These are phyloP conservation scores for Halictus ligatus DNA, from an alignment of 2,888 invertebrate genomes.

Conservation along the genomic window DNA sequence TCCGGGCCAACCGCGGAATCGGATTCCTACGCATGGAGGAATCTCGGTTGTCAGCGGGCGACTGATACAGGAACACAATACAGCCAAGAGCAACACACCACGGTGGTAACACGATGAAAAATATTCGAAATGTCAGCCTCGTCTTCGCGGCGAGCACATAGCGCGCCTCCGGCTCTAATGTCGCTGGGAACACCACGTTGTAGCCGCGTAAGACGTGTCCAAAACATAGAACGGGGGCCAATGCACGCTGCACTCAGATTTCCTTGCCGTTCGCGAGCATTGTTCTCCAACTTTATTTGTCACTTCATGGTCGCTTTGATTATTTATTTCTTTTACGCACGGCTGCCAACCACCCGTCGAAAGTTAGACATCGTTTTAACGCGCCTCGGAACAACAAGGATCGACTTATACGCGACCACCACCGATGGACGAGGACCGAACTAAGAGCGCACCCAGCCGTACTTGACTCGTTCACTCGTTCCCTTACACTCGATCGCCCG, in stretches of 20 bases:
- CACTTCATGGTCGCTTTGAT: slow-evolving; percentile 84
- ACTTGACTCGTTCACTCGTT: slow-evolving; percentile 70
- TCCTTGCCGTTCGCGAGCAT: slow-evolving; percentile 78
- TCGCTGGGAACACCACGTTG: slow-evolving; percentile 57
- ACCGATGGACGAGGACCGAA: slow-evolving; percentile 45
- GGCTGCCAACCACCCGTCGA: slow-evolving; percentile 81
- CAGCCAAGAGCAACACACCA: slow-evolving; percentile 47
- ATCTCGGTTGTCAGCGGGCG: slow-evolving; percentile 51
- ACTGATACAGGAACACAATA: slow-evolving; percentile 42
- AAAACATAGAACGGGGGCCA: slow-evolving; percentile 66
- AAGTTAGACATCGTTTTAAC: slow-evolving; percentile 75
- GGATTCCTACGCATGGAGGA: slow-evolving; percentile 38
- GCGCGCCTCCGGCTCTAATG: slow-evolving; percentile 65
- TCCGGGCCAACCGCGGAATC: slow-evolving; percentile 38
- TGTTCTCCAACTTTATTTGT: slow-evolving; percentile 83
- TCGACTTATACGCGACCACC: slow-evolving; percentile 27
- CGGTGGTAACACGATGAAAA: slow-evolving; percentile 55
- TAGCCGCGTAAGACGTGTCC: slow-evolving; percentile 52
- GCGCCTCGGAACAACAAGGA: slow-evolving; percentile 63
- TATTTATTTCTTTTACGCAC: slow-evolving; percentile 84
- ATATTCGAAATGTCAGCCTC: slow-evolving; percentile 74
- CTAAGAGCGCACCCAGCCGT: slow-evolving; percentile 47
- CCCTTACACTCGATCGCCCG: slow-evolving; percentile 64
- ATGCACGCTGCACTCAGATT: slow-evolving; percentile 70
- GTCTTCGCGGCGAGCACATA: slow-evolving; percentile 66